Conservation (phyloP, 2,113 vertebrate genomes). For the Laticauda laticaudata region DNA sequence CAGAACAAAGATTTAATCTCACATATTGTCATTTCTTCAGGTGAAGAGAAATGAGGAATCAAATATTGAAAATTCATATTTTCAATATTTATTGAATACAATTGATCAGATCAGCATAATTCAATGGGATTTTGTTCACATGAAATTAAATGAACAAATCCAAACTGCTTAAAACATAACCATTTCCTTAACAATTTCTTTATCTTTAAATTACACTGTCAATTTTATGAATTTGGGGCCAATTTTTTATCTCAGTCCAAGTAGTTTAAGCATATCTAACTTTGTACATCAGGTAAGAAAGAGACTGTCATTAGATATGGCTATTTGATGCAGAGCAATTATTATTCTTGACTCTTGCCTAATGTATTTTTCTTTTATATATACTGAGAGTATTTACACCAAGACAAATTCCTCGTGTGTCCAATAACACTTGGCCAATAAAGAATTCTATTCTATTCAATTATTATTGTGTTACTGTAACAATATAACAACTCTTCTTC, state of each 20-base stretch:
- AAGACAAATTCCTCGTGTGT: too few relatives aligned
- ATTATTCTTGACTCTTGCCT: neutral
- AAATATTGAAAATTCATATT: neutral
- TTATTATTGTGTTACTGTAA: neutral
- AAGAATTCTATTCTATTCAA: too few relatives aligned
- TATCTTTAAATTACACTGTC: neutral
- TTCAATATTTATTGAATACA: neutral
- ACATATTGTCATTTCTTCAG: neutral
- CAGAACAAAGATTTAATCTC: neutral
- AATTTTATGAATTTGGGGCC: neutral
- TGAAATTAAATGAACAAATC: neutral
- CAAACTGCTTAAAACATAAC: neutral
- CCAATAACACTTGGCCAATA: too few relatives aligned
- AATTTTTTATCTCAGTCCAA: neutral
- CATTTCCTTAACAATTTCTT: neutral
- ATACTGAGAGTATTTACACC: too few relatives aligned
- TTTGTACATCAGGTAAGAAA: neutral
- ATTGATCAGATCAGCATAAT: neutral
- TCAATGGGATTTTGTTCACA: neutral
- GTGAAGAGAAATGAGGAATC: neutral
- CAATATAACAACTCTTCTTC: conserved; percentile 37
- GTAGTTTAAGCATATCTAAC: neutral
- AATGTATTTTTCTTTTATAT: too few relatives aligned
- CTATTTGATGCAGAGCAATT: neutral
- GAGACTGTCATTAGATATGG: neutral